Conservation (phyloP, 2,797 vertebrate genomes). For the Momotus momota region DNA sequence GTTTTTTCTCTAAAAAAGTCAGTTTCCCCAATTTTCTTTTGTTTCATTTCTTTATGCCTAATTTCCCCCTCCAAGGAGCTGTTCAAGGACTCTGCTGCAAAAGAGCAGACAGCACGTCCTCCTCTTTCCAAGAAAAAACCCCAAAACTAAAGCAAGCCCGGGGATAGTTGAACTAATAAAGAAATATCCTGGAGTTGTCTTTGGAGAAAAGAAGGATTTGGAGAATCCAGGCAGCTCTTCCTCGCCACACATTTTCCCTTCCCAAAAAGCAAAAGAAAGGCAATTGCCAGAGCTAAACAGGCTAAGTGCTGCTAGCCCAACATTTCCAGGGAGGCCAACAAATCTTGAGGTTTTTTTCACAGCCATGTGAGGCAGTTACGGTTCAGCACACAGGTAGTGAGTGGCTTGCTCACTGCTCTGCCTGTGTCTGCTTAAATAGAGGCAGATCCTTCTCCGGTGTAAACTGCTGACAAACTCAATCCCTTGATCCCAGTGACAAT, state of each 20-base stretch:
- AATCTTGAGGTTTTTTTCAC: background rate
- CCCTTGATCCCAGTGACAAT: background rate
- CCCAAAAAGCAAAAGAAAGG: conserved; percentile 30
- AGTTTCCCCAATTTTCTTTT: background rate
- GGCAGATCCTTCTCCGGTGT: background rate
- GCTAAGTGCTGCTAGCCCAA: background rate
- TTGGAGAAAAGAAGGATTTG: conserved; percentile 20
- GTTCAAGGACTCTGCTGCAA: background rate
- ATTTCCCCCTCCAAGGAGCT: background rate
- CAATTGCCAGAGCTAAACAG: background rate
- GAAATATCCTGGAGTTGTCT: background rate
- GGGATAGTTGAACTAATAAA: background rate
- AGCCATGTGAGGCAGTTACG: background rate
- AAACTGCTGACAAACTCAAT: background rate
- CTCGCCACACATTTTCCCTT: background rate
- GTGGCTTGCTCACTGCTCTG: background rate
- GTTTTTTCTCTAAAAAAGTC: background rate
- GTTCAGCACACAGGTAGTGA: background rate
- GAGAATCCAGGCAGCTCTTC: conserved; percentile 10
- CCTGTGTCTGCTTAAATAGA: background rate
- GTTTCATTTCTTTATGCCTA: background rate
- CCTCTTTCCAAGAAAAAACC: background rate
- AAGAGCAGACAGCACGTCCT: background rate
- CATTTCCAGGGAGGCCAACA: background rate
- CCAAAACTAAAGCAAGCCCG: background rate